Conservation (phyloP, 2,797 vertebrate species). For the Gymnopithys bicolor region DNA sequence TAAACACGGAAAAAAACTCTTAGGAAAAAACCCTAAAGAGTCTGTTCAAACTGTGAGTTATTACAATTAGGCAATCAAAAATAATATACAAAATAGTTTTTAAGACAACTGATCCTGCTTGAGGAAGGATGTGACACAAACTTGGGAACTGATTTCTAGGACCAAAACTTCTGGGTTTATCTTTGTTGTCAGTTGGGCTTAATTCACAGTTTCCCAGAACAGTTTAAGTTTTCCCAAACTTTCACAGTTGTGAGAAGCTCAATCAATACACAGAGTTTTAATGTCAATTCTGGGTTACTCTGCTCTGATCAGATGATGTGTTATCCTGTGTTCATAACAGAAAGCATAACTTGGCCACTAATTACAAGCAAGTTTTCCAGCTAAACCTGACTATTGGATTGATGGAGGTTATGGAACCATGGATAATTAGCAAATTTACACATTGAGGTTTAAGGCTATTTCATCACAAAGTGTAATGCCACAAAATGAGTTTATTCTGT, state of each 20-base stretch:
- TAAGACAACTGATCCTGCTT: background rate
- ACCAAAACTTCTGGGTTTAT: background rate
- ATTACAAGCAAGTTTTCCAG: background rate
- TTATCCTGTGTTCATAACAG: background rate
- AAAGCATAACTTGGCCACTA: background rate
- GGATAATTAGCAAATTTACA: background rate
- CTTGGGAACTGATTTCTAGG: background rate
- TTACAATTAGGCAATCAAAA: background rate
- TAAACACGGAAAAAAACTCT: fast-evolving
- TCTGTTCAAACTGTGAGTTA: background rate
- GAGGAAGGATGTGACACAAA: background rate
- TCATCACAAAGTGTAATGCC: background rate
- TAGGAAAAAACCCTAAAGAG: background rate
- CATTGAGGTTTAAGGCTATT: background rate
- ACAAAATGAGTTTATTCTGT: background rate
- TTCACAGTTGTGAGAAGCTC: background rate
- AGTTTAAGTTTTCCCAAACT: background rate
- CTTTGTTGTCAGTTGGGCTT: background rate
- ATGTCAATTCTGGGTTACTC: background rate
- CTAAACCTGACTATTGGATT: background rate
- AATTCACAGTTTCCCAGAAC: background rate
- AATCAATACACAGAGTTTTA: background rate
- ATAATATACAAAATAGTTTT: background rate
- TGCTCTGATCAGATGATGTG: background rate
- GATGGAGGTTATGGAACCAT: background rate